Evolutionary conservation across 1,140 invertebrate species (phyloP).

Genomic region (Parasteatoda tepidariorum): DNA sequence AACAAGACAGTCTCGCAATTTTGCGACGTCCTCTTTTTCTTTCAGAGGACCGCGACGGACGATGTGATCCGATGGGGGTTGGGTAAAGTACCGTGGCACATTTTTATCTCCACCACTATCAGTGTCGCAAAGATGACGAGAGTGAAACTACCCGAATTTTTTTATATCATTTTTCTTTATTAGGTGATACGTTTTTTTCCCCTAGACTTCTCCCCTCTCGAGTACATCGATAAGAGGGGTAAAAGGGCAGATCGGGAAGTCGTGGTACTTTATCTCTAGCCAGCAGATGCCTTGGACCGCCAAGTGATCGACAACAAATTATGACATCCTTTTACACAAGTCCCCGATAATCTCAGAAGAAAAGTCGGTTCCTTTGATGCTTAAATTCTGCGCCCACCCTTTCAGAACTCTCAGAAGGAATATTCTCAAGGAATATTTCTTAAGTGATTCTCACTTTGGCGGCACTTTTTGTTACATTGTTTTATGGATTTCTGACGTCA

Average conservation of each 20-base stretch:
- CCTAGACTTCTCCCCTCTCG: not conserved
- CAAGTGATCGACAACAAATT: slow-evolving; percentile 27
- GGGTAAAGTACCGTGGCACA: not conserved
- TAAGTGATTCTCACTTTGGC: not conserved
- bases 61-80: not conserved
- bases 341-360: slow-evolving; percentile 13
- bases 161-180: not conserved
- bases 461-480: not conserved
- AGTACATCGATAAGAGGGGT: not conserved
- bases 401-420: not conserved
- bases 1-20: not conserved
- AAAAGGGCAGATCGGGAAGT: not conserved
- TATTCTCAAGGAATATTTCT: not conserved
- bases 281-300: slow-evolving; percentile 3
- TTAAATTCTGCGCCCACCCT: not conserved
- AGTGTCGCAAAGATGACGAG: slow-evolving; percentile 16
- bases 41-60: not conserved
- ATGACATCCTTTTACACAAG: slow-evolving; percentile 18
- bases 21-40: not conserved
- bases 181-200: not conserved
- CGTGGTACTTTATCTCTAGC: not conserved
- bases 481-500: no score
- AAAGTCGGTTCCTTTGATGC: slow-evolving; percentile 8
- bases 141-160: not conserved
- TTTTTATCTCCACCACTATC: not conserved